Evolutionary conservation across 2,113 vertebrate genomes (phyloP), one percentile per base, ranked within the genome.

Genomic region (Balaeniceps rex): DNA sequence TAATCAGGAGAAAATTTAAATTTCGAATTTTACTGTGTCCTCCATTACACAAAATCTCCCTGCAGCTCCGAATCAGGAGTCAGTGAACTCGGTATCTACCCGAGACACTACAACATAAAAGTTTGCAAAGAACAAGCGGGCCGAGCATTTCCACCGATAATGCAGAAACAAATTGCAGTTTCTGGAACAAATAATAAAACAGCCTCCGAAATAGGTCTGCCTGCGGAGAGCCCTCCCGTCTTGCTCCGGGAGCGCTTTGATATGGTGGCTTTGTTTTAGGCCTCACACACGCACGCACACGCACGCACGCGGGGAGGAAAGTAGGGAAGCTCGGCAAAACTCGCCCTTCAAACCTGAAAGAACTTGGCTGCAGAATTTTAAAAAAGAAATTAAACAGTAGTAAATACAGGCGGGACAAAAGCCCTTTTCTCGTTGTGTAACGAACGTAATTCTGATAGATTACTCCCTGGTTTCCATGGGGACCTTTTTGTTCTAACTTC

Each of bases 391-490:
- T 85, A 97, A 97, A 96, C 94, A 81, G 89, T 69, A 93, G 97
- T 97, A 97, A 98, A 97, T 81, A 96, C 95, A 65, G 71, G 63
- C 47, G 42, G 90, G 93, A 97, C 97, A 97, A 98, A 97, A 97
- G 94, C 84, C 90, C 88, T 82, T 95, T 96, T 94, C 97, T 97
- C 84, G 72, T 76, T 79, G 90, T 84, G 86, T 63, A 82, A 93
- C 78, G 88, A 94, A 97, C 51, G 95, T 75, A 90, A 91, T 89
- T 83, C 96, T 96, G 95, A 98, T 97, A 97, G 97, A 98, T 98
- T 95, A 94, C 97, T 98, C 94, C 97, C 88, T 64, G 69, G 97
- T 98, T 98, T 98, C 98, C 97, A 98, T 98, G 97, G 97, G 97
- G 96, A 98, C 90, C 95, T 98, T 98, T 98, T 97, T 98, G 97